Percentiles rank a stretch among this genome's conserved stretches.
phyloP scores from a whole-genome alignment of 2,113 vertebrate species.

The Sebastes fasciatus region DNA sequence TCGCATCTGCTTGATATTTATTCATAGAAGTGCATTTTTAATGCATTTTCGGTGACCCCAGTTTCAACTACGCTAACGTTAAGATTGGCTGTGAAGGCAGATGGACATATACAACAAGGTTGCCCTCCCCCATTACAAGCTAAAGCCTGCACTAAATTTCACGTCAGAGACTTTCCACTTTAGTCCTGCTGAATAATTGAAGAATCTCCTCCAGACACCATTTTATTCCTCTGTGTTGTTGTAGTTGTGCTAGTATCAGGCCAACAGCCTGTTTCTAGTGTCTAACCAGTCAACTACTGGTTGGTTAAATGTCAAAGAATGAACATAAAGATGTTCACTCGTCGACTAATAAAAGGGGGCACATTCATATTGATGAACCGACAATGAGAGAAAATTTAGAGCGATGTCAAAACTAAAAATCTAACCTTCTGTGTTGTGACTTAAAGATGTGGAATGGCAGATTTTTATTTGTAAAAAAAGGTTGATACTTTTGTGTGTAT shows the following conservation, averaged over 20 bases:
- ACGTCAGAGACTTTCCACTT: constrained; percentile 31
- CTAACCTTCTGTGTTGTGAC: constrained; percentile 4
- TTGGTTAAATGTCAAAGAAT: constrained; percentile 19
- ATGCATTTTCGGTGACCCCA: constrained; percentile 5
- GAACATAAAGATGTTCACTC: constrained; percentile 1
- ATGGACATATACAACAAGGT: not conserved
- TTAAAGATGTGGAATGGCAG: not conserved
- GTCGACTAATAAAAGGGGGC: not conserved
- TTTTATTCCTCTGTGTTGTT: constrained; percentile 38
- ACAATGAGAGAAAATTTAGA: not conserved
- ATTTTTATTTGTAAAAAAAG: not conserved
- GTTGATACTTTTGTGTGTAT: not conserved
- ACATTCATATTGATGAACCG: not conserved
- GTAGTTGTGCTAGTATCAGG: constrained; percentile 14
- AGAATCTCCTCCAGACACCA: constrained; percentile 31
- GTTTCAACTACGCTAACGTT: constrained; percentile 1
- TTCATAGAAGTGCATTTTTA: constrained; percentile 1
- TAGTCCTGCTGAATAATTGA: constrained; percentile 59
- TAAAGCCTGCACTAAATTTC: not conserved
- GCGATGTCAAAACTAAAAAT: not conserved
- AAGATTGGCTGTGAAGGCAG: constrained; percentile 1
- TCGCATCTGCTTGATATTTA: not conserved
- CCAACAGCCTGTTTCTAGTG: not conserved
- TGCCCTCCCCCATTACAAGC: not conserved
- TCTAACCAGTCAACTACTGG: constrained; percentile 33